Conservation (phyloP, 2,113 vertebrate species). For the Bolborhynchus lineola region DNA sequence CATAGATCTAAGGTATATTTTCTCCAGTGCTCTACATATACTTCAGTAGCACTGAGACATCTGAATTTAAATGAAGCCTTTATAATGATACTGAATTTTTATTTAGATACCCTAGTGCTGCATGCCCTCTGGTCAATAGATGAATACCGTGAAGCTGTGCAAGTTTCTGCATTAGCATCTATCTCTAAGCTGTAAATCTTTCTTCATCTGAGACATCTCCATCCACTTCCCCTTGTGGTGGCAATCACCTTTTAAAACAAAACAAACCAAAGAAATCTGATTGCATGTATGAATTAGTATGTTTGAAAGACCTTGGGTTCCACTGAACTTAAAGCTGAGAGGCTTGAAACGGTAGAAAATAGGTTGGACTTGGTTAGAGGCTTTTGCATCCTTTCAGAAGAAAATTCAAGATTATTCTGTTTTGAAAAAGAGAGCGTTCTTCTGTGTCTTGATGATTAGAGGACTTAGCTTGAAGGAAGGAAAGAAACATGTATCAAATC, state of each 20-base stretch:
- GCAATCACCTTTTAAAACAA: not conserved
- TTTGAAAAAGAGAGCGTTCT: not conserved
- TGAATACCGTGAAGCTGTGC: rapidly evolving
- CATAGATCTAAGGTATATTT: not conserved
- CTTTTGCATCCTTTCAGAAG: not conserved
- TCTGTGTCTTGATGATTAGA: not conserved
- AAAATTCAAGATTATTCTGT: not conserved
- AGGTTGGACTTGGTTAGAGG: not conserved
- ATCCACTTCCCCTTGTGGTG: not conserved
- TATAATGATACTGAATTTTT: not conserved
- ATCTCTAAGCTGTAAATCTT: not conserved
- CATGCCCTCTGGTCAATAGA: not conserved
- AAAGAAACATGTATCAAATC: not conserved
- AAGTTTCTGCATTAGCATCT: not conserved
- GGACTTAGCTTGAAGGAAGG: not conserved
- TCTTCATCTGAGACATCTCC: not conserved
- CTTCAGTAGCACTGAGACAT: not conserved
- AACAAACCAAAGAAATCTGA: not conserved
- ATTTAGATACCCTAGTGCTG: not conserved
- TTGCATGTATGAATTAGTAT: rapidly evolving
- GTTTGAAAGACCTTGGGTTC: not conserved
- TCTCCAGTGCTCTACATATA: not conserved
- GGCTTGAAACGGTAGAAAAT: not conserved
- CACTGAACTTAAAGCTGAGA: not conserved
- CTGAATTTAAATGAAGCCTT: not conserved